A percentile compares a stretch with the other conserved stretches of the same genome.
These are phyloP conservation scores for Mormyrus hasselquistii DNA, from an alignment of 2,797 vertebrate species.

Conservation along the genomic window DNA sequence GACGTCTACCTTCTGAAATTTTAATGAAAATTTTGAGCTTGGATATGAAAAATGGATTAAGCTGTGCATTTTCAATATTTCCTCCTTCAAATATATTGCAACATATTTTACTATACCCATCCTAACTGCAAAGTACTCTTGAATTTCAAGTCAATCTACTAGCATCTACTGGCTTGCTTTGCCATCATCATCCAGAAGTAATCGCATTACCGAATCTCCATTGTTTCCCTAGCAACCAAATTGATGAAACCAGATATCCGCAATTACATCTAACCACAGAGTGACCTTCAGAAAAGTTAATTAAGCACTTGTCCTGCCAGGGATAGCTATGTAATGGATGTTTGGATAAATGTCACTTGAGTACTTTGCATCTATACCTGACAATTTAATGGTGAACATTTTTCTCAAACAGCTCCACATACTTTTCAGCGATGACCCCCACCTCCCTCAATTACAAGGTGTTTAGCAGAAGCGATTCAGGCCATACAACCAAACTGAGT, in stretches of 20 bases:
- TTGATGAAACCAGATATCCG: conserved; percentile 20
- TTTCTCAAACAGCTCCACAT: background rate
- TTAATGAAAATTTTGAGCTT: background rate
- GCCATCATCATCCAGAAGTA: conserved; percentile 1
- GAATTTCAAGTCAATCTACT: background rate
- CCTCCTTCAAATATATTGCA: background rate
- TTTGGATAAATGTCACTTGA: background rate
- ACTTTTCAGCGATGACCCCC: background rate
- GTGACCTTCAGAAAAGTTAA: conserved; percentile 15
- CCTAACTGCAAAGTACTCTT: background rate
- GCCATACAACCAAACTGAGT: conserved; percentile 37
- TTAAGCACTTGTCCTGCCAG: background rate
- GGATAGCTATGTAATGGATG: background rate
- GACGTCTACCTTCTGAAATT: background rate
- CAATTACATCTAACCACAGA: conserved; percentile 11
- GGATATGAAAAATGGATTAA: background rate
- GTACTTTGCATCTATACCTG: background rate
- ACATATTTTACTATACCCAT: background rate
- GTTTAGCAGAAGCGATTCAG: conserved; percentile 39
- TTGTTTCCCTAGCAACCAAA: conserved; percentile 22
- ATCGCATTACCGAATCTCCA: conserved; percentile 1
- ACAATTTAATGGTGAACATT: background rate
- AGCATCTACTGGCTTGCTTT: background rate
- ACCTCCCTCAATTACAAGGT: background rate
- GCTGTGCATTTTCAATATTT: background rate